These are phyloP conservation scores for Coilia nasus DNA, from an alignment of 2,797 vertebrate species.

Conservation along the genomic window DNA sequence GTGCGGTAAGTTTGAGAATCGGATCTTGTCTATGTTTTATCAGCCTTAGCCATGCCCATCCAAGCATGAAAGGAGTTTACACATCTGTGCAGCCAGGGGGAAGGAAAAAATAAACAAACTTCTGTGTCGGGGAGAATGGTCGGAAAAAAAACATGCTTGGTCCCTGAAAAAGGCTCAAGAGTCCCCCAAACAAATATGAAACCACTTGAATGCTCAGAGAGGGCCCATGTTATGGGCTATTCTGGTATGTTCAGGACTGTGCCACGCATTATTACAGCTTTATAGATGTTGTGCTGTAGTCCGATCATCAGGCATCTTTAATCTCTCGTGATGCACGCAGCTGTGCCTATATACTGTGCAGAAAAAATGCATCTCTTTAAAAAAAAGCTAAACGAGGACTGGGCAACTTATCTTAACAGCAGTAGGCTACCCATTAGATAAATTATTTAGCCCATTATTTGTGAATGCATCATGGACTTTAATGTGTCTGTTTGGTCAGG, in stretches of 20 bases:
- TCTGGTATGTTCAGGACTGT: not conserved
- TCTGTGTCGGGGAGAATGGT: not conserved
- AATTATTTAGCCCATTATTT: not conserved
- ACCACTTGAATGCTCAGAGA: not conserved
- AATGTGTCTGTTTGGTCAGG: not conserved
- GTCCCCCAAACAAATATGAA: not conserved
- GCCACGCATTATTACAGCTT: slow-evolving; percentile 2
- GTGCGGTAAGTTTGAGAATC: not conserved
- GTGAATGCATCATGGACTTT: not conserved
- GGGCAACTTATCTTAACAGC: not conserved
- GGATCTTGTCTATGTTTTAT: not conserved
- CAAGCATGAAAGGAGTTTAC: slow-evolving; percentile 1
- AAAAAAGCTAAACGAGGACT: not conserved
- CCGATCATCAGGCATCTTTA: not conserved
- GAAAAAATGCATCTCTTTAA: not conserved
- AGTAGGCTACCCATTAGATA: not conserved
- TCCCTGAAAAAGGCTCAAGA: not conserved
- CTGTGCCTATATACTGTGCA: not conserved
- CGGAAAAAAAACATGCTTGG: not conserved
- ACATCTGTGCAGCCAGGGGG: not conserved
- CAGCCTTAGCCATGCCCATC: not conserved
- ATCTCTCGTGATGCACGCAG: not conserved
- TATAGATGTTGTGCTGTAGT: not conserved
- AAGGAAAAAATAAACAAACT: not conserved
- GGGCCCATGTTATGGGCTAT: not conserved